Evolutionary conservation across 2,797 vertebrate species (phyloP), one percentile per base, ranked within the genome.

Genomic region (Eremophila alpestris): DNA sequence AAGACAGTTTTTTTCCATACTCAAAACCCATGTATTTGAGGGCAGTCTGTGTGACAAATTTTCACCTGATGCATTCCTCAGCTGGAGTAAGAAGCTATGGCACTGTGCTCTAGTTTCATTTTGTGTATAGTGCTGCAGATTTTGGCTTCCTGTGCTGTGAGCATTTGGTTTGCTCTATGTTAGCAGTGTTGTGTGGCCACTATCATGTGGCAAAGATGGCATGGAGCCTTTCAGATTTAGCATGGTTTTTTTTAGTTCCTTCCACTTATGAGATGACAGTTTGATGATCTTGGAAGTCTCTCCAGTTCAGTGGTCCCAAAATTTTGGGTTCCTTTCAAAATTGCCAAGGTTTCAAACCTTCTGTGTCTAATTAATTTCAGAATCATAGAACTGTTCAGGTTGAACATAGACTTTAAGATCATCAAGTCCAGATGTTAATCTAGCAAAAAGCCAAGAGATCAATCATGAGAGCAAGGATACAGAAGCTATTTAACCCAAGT

Each of bases 401-500:
- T 48, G 34, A 30, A 77, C 52, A 77, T 38, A 46, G 10, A 26
- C 30, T 46, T 58, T 46, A 70, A 46, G 10, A 54, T 59, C 48
- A 49, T 62, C 5, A 30, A 60, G 19, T 71, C 13, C 16, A 54
- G 18, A 45, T 15, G 8, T 52, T 41, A 78, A 54, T 19, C 52
- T 48, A 73, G 59, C 16, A 73, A 75, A 64, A 29, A 84, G 32
- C 32, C 24, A 65, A 83, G 64, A 84, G 30, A 68, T 34, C 62
- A 83, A 18, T 40, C 30, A 26, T 17, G 48, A 85, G 4, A 70
- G 32, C 9, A 93, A 80, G 36, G 49, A 80, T 74, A 91, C n/a
- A 84, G 45, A 87, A 83, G 23, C 23, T 90, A 22, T 89, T 95
- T 94, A 93, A 71, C 21, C 41, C 65, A 56, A 20, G n/a, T 79